Evolutionary conservation across 2,113 vertebrate genomes (phyloP).

Genomic region (Seriola aureovittata): DNA sequence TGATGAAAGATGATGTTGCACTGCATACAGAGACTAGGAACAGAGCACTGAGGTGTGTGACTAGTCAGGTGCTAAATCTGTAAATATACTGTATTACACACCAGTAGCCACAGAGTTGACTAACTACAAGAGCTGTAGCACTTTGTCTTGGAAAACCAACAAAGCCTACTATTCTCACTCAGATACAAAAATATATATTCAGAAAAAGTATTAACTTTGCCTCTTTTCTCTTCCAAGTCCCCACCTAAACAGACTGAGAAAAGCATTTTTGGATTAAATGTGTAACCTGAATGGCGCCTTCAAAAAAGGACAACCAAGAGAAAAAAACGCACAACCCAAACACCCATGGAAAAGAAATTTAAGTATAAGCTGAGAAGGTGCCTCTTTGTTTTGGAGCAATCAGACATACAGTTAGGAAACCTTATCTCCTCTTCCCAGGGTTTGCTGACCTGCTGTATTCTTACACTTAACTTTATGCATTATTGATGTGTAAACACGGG

Average conservation of each 20-base stretch:
- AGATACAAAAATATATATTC: too few species aligned
- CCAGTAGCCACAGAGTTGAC: background rate
- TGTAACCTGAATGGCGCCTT: background rate
- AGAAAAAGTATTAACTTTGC: background rate
- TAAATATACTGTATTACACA: background rate
- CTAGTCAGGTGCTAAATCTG: background rate
- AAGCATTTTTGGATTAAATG: background rate
- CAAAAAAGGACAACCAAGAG: background rate
- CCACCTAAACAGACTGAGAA: background rate
- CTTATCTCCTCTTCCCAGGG: constrained; percentile 20
- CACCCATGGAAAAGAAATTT: background rate
- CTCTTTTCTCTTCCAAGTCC: background rate
- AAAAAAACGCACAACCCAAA: background rate
- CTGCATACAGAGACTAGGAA: background rate
- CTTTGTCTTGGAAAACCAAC: background rate
- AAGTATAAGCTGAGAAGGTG: background rate
- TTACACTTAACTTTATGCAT: constrained; percentile 42
- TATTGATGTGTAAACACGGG: constrained; percentile 72
- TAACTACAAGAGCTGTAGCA: background rate
- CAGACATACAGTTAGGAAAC: constrained; percentile 32
- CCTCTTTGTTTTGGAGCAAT: constrained; percentile 17
- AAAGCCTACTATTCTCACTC: background rate
- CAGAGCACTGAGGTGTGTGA: background rate
- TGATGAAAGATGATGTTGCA: background rate
- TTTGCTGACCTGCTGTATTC: constrained; percentile 60